Percentiles rank a stretch among this genome's conserved stretches.
phyloP scores from a whole-genome alignment of 2,797 vertebrate genomes.

The Siniperca obscura region DNA sequence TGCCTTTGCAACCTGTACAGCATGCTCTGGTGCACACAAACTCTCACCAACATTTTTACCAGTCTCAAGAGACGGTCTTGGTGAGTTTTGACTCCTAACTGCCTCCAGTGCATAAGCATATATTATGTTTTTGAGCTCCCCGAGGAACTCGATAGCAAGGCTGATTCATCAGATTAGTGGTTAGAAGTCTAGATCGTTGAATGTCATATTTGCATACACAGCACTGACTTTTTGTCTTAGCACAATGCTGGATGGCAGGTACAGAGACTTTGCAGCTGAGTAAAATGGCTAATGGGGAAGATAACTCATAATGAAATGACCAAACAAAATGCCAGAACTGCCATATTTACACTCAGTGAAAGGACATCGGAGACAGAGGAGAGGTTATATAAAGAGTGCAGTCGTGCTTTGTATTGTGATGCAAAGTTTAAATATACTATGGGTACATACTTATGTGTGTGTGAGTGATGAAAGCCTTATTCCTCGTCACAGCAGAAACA shows the following conservation, averaged over 20 bases:
- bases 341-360: slow-evolving; percentile 74
- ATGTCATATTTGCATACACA: slow-evolving; percentile 88
- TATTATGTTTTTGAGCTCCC: slow-evolving; percentile 56
- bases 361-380: slow-evolving; percentile 68
- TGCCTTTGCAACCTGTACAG: slow-evolving; percentile 13
- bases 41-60: slow-evolving; percentile 11
- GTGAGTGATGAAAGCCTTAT: slow-evolving; percentile 14
- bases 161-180: slow-evolving; percentile 81
- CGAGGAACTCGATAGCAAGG: slow-evolving; percentile 52
- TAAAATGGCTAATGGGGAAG: slow-evolving; percentile 79
- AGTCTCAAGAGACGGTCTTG: slow-evolving; percentile 14
- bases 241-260: slow-evolving; percentile 72
- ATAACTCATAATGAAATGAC: slow-evolving; percentile 78
- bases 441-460: neutral
- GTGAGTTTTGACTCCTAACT: slow-evolving; percentile 52
- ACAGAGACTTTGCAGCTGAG: slow-evolving; percentile 63
- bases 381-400: slow-evolving; percentile 56
- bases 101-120: slow-evolving; percentile 57
- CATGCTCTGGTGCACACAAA: neutral
- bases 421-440: slow-evolving; percentile 23
- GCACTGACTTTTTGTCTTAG: slow-evolving; percentile 79
- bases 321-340: slow-evolving; percentile 81
- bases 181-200: slow-evolving; percentile 78
- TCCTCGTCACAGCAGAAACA: slow-evolving; percentile 17
- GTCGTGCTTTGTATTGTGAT: slow-evolving; percentile 58